Percentiles rank a stretch among this genome's conserved stretches.
Conservation (phyloP, 2,888 invertebrate genomes). For the Volucella zonaria region DNA sequence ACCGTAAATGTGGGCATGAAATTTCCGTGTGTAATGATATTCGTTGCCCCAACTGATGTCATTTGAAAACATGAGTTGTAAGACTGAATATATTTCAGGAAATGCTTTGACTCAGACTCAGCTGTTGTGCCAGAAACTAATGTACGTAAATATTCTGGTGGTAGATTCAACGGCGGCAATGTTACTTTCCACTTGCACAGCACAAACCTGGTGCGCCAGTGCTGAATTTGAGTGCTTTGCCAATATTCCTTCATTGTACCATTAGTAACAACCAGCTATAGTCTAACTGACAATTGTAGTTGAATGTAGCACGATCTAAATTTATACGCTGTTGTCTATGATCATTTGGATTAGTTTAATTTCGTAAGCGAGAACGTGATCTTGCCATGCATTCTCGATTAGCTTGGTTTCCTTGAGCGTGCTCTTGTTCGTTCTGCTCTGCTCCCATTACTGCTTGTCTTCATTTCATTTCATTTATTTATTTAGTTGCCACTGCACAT, state of each 20-base stretch:
- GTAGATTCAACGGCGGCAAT: conserved; percentile 28
- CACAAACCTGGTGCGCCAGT: conserved; percentile 54
- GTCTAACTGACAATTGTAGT: conserved; percentile 9
- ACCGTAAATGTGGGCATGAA: conserved; percentile 25
- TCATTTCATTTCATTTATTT: too few relatives aligned
- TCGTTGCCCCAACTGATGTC: conserved; percentile 20
- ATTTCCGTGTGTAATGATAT: conserved; percentile 27
- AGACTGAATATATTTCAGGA: conserved; percentile 10
- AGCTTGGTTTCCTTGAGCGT: conserved; percentile 10
- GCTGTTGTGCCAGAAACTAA: conserved; percentile 44
- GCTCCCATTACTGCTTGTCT: conserved; percentile 10
- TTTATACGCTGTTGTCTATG: conserved; percentile 11
- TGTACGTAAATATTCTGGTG: conserved; percentile 37
- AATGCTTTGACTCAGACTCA: conserved; percentile 24
- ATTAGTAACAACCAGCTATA: too few relatives aligned
- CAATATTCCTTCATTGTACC: too few relatives aligned
- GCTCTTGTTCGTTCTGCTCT: conserved; percentile 19
- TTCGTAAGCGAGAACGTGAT: too few relatives aligned
- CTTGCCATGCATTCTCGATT: conserved; percentile 3
- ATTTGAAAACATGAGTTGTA: conserved; percentile 33
- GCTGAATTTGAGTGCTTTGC: conserved; percentile 49
- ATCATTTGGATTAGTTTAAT: conserved; percentile 24
- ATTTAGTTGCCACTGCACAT: too few relatives aligned
- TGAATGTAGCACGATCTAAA: conserved; percentile 17
- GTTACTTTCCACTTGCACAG: conserved; percentile 51